These are phyloP conservation scores for Acromyrmex charruanus DNA, from an alignment of 1,140 invertebrate genomes.

Conservation along the genomic window DNA sequence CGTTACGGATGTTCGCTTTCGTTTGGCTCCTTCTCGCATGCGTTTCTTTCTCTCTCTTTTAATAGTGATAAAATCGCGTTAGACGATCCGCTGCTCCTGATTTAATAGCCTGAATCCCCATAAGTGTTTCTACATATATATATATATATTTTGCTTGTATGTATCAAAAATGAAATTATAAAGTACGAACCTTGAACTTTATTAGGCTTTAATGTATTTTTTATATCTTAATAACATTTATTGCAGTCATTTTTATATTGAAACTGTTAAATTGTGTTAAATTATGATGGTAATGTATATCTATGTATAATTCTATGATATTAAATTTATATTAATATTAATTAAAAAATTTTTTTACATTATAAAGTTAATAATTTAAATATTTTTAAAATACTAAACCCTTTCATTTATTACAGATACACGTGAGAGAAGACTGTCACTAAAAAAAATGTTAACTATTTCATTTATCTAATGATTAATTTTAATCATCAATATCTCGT, in stretches of 20 bases:
- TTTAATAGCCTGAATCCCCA: not conserved
- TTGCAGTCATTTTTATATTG: not conserved
- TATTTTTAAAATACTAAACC: not conserved
- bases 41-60: not conserved
- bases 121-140: not conserved
- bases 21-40: not conserved
- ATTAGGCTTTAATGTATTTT: not conserved
- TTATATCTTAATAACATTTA: not conserved
- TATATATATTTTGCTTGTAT: not conserved
- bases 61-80: constrained; percentile 39
- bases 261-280: not conserved
- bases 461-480: not conserved
- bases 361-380: not conserved
- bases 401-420: not conserved
- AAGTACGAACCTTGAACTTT: not conserved
- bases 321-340: not conserved
- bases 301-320: not conserved
- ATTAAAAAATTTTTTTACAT: not conserved
- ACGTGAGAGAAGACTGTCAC: not conserved
- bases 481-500: not conserved
- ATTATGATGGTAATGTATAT: not conserved
- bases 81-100: not conserved
- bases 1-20: constrained; percentile 30
- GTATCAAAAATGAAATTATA: not conserved
- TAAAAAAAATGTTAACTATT: not conserved